Base-by-base conservation (phyloP, 2,113 vertebrate species). In the Donacobius atricapilla region DNA sequence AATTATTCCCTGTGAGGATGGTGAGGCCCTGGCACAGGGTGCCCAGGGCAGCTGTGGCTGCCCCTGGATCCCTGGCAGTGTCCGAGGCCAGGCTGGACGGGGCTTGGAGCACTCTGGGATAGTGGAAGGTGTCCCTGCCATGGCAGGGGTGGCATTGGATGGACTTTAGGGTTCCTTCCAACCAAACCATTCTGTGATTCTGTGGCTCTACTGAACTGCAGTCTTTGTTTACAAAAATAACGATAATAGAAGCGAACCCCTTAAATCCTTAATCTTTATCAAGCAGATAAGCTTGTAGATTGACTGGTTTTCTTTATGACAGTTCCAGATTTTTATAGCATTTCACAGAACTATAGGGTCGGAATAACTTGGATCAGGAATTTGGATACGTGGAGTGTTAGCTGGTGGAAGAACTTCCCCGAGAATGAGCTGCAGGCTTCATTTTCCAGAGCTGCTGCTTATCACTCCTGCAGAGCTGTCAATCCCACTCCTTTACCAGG, bases 381-480 rank as follows among this genome's bases (percentile, higher is more conserved):
- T 47, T 84, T 7, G 16, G 56, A 6, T 68, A 7, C 3, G 0
- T 24, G 53, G 24, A 25, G 0, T 12, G n/a, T 51, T 40, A 31
- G 56, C 39, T 47, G 10, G 10, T 57, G 53, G 71, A 76, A 61
- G 40, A 13, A 3, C 31, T 72, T 47, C 25, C 63, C 33, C 27
- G 35, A 69, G 58, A 45, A 35, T 48, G 89, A 89, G 72, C 88
- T 72, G 45, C 40, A 83, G 75, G 9, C 37, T 78, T 89, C 30
- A 25, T 85, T 91, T 89, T 76, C 85, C 78, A 64, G 83, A 83
- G 79, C 60, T 37, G 65, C 83, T 91, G 65, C 89, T 94, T 39
- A 39, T 94, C 87, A 64, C 11, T 91, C 84, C 50, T 85, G 54
- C 45, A 42, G 76, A 76, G 64, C 83, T 96, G 95, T 94, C 95